These are phyloP conservation scores for Suricata suricatta DNA, from an alignment of 2,113 vertebrate species.

Conservation along the genomic window DNA sequence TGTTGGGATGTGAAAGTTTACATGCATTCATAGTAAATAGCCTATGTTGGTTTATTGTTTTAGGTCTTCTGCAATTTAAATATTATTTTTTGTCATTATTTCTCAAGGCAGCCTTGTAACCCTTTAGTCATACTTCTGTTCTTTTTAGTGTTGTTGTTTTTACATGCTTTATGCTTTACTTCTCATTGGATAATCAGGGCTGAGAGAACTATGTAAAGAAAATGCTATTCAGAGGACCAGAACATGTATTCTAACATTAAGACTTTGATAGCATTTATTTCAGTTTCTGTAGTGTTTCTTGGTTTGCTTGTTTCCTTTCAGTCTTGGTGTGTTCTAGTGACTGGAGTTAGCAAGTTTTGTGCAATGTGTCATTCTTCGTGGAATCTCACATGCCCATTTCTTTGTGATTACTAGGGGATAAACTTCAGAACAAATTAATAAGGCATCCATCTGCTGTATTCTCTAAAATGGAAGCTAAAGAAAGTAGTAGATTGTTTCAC, in stretches of 20 bases:
- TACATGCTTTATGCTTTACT: background rate
- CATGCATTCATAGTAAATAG: background rate
- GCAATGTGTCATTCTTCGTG: background rate
- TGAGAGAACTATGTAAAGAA: background rate
- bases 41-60: background rate
- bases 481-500: background rate
- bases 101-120: background rate
- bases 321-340: background rate
- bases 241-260: background rate
- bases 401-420: background rate
- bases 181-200: slow-evolving; percentile 21
- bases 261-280: background rate
- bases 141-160: slow-evolving; percentile 24
- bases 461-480: slow-evolving; percentile 5
- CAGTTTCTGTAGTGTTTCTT: background rate
- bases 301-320: background rate
- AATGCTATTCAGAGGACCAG: background rate
- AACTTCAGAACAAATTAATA: background rate
- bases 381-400: background rate
- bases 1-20: background rate
- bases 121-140: background rate
- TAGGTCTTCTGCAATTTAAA: background rate
- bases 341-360: background rate
- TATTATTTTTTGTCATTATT: background rate
- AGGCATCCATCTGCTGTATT: background rate